Conservation (phyloP, 2,888 invertebrate species). For the Agonopterix arenella region DNA sequence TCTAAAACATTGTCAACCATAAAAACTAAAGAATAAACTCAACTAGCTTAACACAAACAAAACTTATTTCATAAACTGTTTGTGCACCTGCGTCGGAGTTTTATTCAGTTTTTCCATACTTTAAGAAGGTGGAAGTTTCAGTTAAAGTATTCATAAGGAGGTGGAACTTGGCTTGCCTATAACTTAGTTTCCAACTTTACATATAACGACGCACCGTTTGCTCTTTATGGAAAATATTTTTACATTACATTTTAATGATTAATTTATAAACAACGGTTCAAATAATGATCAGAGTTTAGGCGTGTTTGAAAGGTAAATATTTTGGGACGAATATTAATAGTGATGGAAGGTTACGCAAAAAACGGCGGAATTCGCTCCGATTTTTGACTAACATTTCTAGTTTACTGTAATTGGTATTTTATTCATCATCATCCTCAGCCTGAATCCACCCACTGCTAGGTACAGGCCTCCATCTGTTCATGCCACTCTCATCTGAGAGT, state of each 20-base stretch:
- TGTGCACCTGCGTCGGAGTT: slow-evolving; percentile 24
- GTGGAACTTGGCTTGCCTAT: slow-evolving; percentile 12
- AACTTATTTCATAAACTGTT: slow-evolving; percentile 32
- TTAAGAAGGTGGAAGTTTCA: slow-evolving; percentile 16
- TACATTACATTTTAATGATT: slow-evolving; percentile 1
- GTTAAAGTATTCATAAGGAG: slow-evolving; percentile 24
- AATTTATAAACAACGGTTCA: slow-evolving; percentile 2
- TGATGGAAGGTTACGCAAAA: too few species aligned
- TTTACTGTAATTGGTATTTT: too few species aligned
- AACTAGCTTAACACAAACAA: slow-evolving; percentile 13
- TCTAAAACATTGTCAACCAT: neutral
- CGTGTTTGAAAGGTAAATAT: too few species aligned
- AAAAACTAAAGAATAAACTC: neutral
- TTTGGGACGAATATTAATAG: too few species aligned
- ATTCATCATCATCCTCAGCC: too few species aligned
- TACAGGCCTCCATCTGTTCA: too few species aligned
- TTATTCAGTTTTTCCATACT: slow-evolving; percentile 30
- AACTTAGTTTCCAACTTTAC: slow-evolving; percentile 17
- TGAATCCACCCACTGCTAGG: too few species aligned
- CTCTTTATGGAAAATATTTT: slow-evolving; percentile 11
- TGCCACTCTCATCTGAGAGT: too few species aligned
- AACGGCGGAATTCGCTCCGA: too few species aligned
- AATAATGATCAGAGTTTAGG: neutral
- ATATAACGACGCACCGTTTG: slow-evolving; percentile 16
- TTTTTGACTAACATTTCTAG: too few species aligned